Evolutionary conservation across 2,113 vertebrate genomes (phyloP).

Genomic region (Prolemur simus): DNA sequence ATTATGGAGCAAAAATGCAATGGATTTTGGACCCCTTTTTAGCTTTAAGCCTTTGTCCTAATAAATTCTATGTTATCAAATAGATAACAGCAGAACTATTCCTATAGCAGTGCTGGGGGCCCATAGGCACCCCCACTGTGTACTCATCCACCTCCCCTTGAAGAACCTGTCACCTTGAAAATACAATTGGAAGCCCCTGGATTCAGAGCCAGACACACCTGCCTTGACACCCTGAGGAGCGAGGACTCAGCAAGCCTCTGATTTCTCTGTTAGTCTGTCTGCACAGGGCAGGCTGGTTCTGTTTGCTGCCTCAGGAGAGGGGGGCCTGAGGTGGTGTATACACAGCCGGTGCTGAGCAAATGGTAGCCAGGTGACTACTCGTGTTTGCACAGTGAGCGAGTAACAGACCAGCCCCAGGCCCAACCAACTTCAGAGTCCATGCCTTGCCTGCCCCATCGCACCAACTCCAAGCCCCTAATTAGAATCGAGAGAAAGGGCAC

Average conservation of each 20-base stretch:
- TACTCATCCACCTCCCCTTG: neutral
- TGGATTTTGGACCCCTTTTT: neutral
- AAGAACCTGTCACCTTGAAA: neutral
- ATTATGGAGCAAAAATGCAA: neutral
- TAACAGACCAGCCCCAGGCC: neutral
- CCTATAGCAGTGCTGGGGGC: neutral
- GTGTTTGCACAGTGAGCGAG: neutral
- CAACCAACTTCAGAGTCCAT: neutral
- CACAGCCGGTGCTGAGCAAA: neutral
- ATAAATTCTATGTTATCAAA: slow-evolving; percentile 9
- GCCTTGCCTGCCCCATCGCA: neutral
- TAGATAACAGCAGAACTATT: neutral
- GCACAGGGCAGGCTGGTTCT: neutral
- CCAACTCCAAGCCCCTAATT: neutral
- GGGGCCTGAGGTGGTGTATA: neutral
- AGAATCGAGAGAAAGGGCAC: neutral
- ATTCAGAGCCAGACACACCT: neutral
- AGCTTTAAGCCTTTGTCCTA: neutral
- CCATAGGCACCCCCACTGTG: neutral
- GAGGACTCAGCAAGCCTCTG: neutral
- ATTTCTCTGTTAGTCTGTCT: neutral
- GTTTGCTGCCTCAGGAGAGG: neutral
- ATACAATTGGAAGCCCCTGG: neutral
- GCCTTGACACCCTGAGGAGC: neutral
- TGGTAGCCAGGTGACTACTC: neutral